These are phyloP conservation scores for Drosophila neotestacea DNA, from an alignment of 2,888 invertebrate species.

Conservation along the genomic window DNA sequence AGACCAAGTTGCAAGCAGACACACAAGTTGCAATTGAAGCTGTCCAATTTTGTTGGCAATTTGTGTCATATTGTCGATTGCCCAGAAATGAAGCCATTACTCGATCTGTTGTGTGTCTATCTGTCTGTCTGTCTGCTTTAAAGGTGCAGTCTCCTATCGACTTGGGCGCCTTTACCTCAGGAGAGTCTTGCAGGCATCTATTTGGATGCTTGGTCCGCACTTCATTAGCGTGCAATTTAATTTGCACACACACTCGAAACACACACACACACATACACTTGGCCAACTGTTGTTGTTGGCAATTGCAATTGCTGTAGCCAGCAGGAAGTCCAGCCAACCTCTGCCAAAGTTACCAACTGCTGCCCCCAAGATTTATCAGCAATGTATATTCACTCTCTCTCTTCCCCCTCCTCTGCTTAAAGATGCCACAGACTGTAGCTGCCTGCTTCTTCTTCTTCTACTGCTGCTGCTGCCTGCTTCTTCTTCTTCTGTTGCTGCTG, in stretches of 20 bases:
- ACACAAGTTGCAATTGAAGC: constrained; percentile 2
- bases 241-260: constrained; percentile 70
- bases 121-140: not conserved
- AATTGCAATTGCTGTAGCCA: constrained; percentile 28
- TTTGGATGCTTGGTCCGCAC: constrained; percentile 42
- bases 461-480: constrained; percentile 17
- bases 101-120: not conserved
- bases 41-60: constrained; percentile 63
- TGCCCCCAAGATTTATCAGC: constrained; percentile 69
- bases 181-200: constrained; percentile 23
- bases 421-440: constrained; percentile 44
- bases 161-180: constrained; percentile 9
- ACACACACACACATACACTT: constrained; percentile 17
- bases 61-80: constrained; percentile 70
- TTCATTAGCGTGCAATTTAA: constrained; percentile 80
- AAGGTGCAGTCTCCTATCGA: constrained; percentile 34
- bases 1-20: not conserved
- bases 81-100: constrained; percentile 55
- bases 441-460: not conserved
- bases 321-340: constrained; percentile 65
- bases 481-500: constrained; percentile 30
- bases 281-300: not conserved
- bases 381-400: constrained; percentile 27
- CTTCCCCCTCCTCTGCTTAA: not conserved
- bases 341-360: constrained; percentile 15